These are phyloP conservation scores for Lytechinus variegatus DNA, from an alignment of 35 echinoderm and acorn worm species.

Conservation along the genomic window DNA sequence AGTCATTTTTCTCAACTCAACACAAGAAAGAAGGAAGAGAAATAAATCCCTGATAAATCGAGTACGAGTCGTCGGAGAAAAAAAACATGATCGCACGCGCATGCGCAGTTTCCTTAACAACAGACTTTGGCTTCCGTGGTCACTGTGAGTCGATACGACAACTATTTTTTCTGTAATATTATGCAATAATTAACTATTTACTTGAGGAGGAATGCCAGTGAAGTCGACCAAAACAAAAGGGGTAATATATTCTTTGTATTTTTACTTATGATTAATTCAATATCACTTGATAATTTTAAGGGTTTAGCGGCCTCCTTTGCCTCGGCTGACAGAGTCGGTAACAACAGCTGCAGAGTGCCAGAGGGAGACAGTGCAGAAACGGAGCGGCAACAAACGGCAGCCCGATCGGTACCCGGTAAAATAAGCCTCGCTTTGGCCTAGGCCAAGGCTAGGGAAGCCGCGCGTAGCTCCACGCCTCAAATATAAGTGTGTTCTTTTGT, in stretches of 20 bases:
- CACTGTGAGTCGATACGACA: neutral
- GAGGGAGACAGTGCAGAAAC: neutral
- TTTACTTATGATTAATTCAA: neutral
- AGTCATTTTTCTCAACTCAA: too few relatives aligned
- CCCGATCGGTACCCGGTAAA: too few relatives aligned
- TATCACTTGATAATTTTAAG: neutral
- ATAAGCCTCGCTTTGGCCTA: too few relatives aligned
- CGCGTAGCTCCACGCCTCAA: too few relatives aligned
- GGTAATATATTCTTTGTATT: conserved; percentile 25
- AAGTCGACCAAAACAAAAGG: neutral
- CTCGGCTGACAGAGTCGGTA: neutral
- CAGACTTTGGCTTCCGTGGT: conserved; percentile 40
- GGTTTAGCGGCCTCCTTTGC: too few relatives aligned
- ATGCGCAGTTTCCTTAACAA: conserved; percentile 91
- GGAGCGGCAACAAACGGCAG: too few relatives aligned
- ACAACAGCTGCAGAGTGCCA: neutral
- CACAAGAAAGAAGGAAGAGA: too few relatives aligned
- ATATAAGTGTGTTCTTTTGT: too few relatives aligned
- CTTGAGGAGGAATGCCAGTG: neutral
- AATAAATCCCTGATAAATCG: neutral
- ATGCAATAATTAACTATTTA: neutral
- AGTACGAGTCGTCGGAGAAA: neutral
- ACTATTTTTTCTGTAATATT: neutral
- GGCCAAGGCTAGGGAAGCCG: too few relatives aligned
- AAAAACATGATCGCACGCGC: conserved; percentile 41